A percentile compares a stretch with the other conserved stretches of the same genome.
Evolutionary conservation across 2,113 vertebrate species (phyloP).

Genomic region (Grallaria varia): DNA sequence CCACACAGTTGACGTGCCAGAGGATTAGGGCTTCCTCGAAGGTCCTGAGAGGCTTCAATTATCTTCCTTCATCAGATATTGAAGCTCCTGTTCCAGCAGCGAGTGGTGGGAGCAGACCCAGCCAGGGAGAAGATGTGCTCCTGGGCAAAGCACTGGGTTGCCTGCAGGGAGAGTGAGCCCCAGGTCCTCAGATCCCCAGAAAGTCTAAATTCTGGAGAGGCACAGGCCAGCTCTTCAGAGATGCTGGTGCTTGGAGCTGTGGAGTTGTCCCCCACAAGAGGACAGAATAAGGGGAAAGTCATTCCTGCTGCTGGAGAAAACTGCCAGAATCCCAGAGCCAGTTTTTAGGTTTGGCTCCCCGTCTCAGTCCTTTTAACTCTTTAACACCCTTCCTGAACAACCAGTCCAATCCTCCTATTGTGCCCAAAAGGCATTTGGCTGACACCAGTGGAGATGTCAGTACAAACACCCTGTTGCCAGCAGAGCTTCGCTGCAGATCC

Average conservation of each 20-base stretch:
- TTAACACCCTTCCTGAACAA: background rate
- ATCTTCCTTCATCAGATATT: background rate
- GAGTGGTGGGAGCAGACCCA: background rate
- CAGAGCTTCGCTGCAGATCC: background rate
- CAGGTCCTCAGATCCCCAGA: background rate
- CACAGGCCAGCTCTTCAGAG: background rate
- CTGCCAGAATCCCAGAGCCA: background rate
- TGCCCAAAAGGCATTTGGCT: background rate
- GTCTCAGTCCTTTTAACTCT: background rate
- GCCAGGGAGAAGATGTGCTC: rapidly evolving
- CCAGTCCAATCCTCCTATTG: background rate
- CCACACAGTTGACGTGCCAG: rapidly evolving
- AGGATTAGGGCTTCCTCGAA: conserved; percentile 8
- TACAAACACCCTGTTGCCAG: background rate
- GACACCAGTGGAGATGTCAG: background rate
- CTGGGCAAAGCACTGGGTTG: background rate
- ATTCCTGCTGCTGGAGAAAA: background rate
- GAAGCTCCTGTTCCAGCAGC: background rate
- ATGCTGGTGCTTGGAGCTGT: background rate
- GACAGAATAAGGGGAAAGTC: background rate
- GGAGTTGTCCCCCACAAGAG: background rate
- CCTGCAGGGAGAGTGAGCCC: background rate
- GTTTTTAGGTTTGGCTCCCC: background rate
- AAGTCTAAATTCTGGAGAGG: background rate
- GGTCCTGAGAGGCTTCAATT: background rate